Base-by-base conservation (phyloP, 2,113 vertebrate species). In the Steatornis caripensis region DNA sequence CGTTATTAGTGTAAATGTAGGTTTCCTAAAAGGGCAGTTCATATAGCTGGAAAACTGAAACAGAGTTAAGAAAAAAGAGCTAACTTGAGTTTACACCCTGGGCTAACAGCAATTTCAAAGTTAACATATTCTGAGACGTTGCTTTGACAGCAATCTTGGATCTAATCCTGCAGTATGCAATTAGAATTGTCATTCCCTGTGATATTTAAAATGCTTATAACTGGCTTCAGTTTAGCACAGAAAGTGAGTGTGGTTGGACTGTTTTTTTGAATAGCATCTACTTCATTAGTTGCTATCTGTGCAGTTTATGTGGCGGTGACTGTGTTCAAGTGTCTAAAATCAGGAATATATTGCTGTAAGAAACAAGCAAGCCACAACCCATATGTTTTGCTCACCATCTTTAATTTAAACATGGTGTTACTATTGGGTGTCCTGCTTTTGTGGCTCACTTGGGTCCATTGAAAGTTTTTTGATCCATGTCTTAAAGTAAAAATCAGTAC, bases 71-170 rank as follows among this genome's bases (percentile, higher is more conserved):
- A 69, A 89, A 43, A 72, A 70, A 55, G 48, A 82, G 13, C 21
- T 77, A 85, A 65, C 58, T 70, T 43, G 62, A 84, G 16, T 94
- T 95, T 93, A 62, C 48, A 93, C 23, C 23, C 34, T 93, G 43
- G n/a, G 21, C 69, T 94, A 95, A 74, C 34, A 68, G 46, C 51
- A 84, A 89, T 95, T 95, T 95, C 69, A 48, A 92, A 95, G 72
- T 90, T 89, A 95, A 89, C 15, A 0, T 64, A 43, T 90, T 91
- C 77, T 75, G 72, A 81, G 76, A 84, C 53, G 89, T 92, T 95
- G 85, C 90, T 96, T 95, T 97, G 88, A 92, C 85, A 93, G 92
- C 55, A 75, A 13, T 88, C 80, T 89, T 80, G 29, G 64, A 90
- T 96, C 84, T 93, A 86, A 86, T 94, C 70, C 75, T 75, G 60